phyloP scores from a whole-genome alignment of 2,888 invertebrate species.

The Drosophila mettleri region DNA sequence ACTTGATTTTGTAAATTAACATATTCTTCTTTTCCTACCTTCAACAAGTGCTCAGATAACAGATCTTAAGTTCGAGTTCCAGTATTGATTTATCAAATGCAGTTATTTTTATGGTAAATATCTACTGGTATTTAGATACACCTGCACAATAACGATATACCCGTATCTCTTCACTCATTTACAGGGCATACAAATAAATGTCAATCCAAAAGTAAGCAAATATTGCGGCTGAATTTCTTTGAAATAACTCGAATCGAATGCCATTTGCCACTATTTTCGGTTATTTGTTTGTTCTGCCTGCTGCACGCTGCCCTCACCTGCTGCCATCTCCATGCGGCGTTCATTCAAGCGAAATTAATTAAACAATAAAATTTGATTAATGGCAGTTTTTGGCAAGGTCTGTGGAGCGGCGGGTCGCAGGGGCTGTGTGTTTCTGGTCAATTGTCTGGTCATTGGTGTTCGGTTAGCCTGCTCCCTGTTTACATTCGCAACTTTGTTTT shows the following conservation, averaged over 20 bases:
- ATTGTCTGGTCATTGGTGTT: constrained; percentile 34
- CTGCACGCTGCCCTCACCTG: not conserved
- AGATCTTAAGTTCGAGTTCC: not conserved
- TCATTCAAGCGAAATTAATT: constrained; percentile 79
- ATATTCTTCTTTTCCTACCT: not conserved
- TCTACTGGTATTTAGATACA: not conserved
- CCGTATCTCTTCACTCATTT: not conserved
- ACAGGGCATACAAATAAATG: constrained; percentile 39
- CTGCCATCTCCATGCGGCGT: constrained; percentile 25
- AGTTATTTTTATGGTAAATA: not conserved
- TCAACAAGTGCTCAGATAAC: not conserved
- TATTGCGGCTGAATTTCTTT: constrained; percentile 66
- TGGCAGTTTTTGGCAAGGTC: constrained; percentile 46
- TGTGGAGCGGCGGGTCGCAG: not conserved
- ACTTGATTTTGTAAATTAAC: too few species aligned
- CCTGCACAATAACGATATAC: not conserved
- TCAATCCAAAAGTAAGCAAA: constrained; percentile 48
- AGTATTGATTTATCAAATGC: not conserved
- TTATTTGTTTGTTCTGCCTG: constrained; percentile 68
- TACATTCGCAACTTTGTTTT: constrained; percentile 54
- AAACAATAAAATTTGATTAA: constrained; percentile 81
- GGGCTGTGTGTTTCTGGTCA: constrained; percentile 42
- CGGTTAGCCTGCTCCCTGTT: constrained; percentile 60
- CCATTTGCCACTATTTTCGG: constrained; percentile 66
- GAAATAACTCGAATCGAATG: constrained; percentile 60